Evolutionary conservation across 2,797 vertebrate genomes (phyloP), one percentile per base, ranked within the genome.

Genomic region (Aulostomus chinensis): DNA sequence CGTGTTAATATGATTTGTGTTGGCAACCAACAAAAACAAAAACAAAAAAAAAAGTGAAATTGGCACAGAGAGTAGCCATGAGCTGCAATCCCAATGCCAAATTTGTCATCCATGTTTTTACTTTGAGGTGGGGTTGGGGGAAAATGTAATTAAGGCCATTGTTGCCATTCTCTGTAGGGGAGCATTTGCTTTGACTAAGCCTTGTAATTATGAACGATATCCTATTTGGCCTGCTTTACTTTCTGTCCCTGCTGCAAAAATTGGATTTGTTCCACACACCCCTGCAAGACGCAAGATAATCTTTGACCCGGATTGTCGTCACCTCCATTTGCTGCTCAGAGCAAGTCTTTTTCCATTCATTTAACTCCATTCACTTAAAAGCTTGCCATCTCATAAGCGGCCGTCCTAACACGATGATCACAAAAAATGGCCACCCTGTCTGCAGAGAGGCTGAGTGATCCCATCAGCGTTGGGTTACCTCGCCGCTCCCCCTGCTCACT

Each of bases 1-100:
- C 72, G 73, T 86, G 86, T 89, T 88, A 90, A 89, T 91, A 90
- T 89, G 87, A 91, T 92, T 92, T 90, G 85, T 90, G 83, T 91
- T 93, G 90, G 91, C 90, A 86, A 85, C 70, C 15, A 66, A 51
- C 46, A 76, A 71, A 67, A n/a, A n/a, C n/a, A n/a, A n/a, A 85
- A 87, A 87, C 67, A 21, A 71, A 51, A 48, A 78, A 75, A 64
- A 84, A 84, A 81, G 66, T 74, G 58, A 72, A 87, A 83, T 84
- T 90, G 90, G 88, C 87, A 88, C 68, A 65, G 40, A 53, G 34
- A 63, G 63, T 84, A 80, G 78, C 81, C 79, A 84, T 84, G 78
- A 86, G 84, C 80, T 33, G 76, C 69, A 85, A 82, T 86, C 73
- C 77, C 78, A 77, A 88, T 86, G 88, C 86, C 84, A 90, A 88